Evolutionary conservation across 2,888 invertebrate species (phyloP).

Genomic region (Thymelicus sylvestris): DNA sequence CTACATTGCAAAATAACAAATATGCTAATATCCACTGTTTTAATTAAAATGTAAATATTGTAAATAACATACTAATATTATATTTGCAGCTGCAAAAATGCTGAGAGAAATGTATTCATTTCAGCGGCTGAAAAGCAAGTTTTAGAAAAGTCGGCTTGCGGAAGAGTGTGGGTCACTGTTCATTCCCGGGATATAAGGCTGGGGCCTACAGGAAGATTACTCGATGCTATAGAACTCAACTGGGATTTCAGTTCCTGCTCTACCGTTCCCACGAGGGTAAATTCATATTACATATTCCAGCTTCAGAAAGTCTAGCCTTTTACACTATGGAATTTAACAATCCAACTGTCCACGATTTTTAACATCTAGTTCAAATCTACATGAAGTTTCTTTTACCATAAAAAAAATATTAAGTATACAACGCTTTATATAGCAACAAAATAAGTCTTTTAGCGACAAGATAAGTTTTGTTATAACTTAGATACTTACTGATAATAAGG

Average conservation of each 20-base stretch:
- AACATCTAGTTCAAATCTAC: too few species aligned
- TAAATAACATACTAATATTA: constrained; percentile 1
- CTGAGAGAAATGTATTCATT: constrained; percentile 33
- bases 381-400: too few species aligned
- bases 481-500: too few species aligned
- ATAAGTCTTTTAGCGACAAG: too few species aligned
- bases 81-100: constrained; percentile 22
- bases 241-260: constrained; percentile 78
- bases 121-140: constrained; percentile 59
- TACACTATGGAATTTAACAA: background rate
- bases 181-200: constrained; percentile 67
- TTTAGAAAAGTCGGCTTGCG: constrained; percentile 71
- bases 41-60: constrained; percentile 11
- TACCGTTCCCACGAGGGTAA: constrained; percentile 66
- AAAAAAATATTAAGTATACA: too few species aligned
- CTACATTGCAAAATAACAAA: background rate
- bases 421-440: too few species aligned
- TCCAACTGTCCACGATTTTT: too few species aligned
- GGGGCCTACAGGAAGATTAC: constrained; percentile 49
- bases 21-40: background rate
- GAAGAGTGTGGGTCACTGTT: constrained; percentile 76
- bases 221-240: constrained; percentile 77
- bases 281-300: constrained; percentile 35
- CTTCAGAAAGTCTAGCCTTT: constrained; percentile 2
- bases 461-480: too few species aligned